Conservation (phyloP, 2,888 invertebrate species). For the Salticus scenicus region DNA sequence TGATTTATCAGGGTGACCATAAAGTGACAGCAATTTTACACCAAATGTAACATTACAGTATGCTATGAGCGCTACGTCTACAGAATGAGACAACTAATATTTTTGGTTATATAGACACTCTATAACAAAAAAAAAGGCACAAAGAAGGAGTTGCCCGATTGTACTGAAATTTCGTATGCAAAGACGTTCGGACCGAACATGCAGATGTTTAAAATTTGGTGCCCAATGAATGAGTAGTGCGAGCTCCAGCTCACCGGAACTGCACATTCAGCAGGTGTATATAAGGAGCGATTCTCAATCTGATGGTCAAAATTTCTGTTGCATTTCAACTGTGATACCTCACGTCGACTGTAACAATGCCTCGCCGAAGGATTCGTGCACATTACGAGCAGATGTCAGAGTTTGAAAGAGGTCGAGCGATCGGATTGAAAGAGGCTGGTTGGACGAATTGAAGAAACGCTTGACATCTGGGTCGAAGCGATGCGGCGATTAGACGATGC, state of each 20-base stretch:
- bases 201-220: neutral
- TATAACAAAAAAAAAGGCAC: neutral
- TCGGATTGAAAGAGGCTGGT: no score
- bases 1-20: no score
- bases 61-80: no score
- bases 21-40: no score
- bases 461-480: neutral
- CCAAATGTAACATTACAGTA: no score
- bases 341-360: neutral
- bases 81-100: no score
- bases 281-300: neutral
- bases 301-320: neutral
- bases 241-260: neutral
- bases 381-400: no score
- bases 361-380: neutral
- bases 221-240: neutral
- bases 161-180: neutral
- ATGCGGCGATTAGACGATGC: conserved; percentile 2
- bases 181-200: neutral
- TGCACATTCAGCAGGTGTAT: conserved; percentile 2
- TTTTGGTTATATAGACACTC: neutral
- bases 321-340: neutral
- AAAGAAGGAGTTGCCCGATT: no score
- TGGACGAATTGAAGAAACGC: neutral
- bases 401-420: no score